Evolutionary conservation across 2,888 invertebrate species (phyloP), one percentile per base, ranked within the genome.

Genomic region (Drosophila limbata): DNA sequence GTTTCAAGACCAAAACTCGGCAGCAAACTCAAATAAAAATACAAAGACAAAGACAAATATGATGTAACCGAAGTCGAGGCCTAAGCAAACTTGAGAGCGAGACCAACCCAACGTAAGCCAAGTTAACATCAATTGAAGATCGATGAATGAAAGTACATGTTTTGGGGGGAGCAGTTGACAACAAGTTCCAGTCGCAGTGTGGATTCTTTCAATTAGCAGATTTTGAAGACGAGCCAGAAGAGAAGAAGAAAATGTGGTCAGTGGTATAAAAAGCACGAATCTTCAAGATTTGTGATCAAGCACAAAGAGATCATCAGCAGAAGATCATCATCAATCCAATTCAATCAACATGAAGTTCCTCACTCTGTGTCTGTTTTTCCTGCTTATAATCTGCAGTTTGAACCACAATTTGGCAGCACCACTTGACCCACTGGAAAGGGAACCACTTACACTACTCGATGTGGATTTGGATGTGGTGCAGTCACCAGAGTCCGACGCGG

Each of bases 131-230:
- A 63, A 39, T 68, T 25, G 37, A 35, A 57, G 47, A 57, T 74
- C 51, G 50, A 79, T 84, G 84, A 88, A 89, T 88, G 89, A 89
- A 89, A 86, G 84, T 81, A 76, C 55, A 71, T 64, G 61, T 25
- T 25, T 25, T 25, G 25, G 28, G 0, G n/a, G 5, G 0, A 25
- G 35, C 35, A 44, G 55, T 35, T 57, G 45, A 69, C 55, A 50
- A 63, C 61, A 67, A 56, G 57, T 45, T 45, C 28, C 51, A 63
- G 63, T 31, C 57, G 45, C 53, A 56, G 42, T 81, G 77, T 89
- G 76, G 66, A 79, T 63, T 50, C 37, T 45, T 9, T 33, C 63
- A 89, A 87, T 87, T 87, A 89, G 73, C 90, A 77, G 57, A 62
- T 79, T 50, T 10, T 25, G 1, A 61, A 67, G 78, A 25, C 25